These are phyloP conservation scores for Strix uralensis DNA, from an alignment of 2,113 vertebrate genomes.

Conservation along the genomic window DNA sequence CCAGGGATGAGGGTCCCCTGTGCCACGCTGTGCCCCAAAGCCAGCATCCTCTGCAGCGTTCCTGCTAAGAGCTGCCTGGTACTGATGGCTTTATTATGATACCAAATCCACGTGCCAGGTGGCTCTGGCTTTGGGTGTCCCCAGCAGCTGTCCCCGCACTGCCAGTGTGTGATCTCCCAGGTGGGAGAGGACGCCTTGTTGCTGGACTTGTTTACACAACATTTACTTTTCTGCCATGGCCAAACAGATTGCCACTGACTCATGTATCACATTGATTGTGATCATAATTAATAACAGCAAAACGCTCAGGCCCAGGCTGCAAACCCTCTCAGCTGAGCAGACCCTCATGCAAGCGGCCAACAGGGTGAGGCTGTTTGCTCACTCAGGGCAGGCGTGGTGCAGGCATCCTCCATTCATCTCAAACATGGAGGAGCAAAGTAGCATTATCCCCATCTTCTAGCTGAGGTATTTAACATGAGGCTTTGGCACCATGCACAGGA, in stretches of 20 bases:
- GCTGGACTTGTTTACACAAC: rapidly evolving
- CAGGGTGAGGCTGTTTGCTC: not conserved
- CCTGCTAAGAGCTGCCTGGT: not conserved
- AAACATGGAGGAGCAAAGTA: rapidly evolving
- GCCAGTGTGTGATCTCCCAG: not conserved
- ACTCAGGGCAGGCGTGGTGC: not conserved
- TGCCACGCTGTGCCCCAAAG: not conserved
- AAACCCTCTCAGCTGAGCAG: not conserved
- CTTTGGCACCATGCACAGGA: not conserved
- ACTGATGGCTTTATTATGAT: not conserved
- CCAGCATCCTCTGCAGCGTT: rapidly evolving
- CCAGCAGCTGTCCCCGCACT: not conserved
- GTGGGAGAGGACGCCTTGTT: not conserved
- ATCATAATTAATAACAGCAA: not conserved
- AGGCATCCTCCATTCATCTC: not conserved
- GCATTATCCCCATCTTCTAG: not conserved
- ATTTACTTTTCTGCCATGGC: not conserved
- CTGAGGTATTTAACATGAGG: not conserved
- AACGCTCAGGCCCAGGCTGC: not conserved
- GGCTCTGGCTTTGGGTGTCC: rapidly evolving
- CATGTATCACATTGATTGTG: rapidly evolving
- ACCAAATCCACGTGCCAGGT: not conserved
- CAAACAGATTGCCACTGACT: not conserved
- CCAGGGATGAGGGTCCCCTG: not conserved
- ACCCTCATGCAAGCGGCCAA: rapidly evolving